A percentile compares a stretch with the other conserved stretches of the same genome.
phyloP scores from a whole-genome alignment of 2,888 invertebrate species.

The Drosophila monieri region DNA sequence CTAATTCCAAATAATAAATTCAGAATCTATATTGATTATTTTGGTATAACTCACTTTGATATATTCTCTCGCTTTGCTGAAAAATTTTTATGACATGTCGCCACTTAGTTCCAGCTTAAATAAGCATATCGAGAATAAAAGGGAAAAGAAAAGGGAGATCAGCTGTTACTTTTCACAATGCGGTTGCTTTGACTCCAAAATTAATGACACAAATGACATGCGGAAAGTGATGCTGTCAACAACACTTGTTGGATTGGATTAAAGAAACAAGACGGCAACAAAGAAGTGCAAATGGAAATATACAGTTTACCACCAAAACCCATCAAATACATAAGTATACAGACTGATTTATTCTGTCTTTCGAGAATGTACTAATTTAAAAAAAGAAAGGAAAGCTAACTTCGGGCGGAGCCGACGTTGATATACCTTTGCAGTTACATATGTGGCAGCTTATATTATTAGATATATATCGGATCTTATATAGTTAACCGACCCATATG shows the following conservation, averaged over 20 bases:
- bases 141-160: constrained; percentile 61
- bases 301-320: too few relatives aligned
- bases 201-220: constrained; percentile 74
- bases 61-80: not conserved
- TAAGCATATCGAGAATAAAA: constrained; percentile 45
- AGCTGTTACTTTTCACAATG: constrained; percentile 74
- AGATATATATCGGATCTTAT: too few relatives aligned
- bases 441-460: too few relatives aligned
- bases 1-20: too few relatives aligned
- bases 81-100: constrained; percentile 71
- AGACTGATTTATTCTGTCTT: too few relatives aligned
- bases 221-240: constrained; percentile 76
- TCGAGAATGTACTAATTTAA: too few relatives aligned
- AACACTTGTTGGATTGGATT: constrained; percentile 72
- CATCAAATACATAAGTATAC: too few relatives aligned
- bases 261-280: constrained; percentile 10
- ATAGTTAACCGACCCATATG: too few relatives aligned
- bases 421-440: too few relatives aligned
- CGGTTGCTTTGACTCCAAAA: constrained; percentile 64
- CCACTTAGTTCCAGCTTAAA: constrained; percentile 68
- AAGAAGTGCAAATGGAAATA: not conserved
- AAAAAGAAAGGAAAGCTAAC: too few relatives aligned
- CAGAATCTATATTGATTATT: not conserved
- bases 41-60: constrained; percentile 9
- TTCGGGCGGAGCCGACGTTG: too few relatives aligned